Conservation (phyloP, 2,888 invertebrate species). For the Capitulum mitella region DNA sequence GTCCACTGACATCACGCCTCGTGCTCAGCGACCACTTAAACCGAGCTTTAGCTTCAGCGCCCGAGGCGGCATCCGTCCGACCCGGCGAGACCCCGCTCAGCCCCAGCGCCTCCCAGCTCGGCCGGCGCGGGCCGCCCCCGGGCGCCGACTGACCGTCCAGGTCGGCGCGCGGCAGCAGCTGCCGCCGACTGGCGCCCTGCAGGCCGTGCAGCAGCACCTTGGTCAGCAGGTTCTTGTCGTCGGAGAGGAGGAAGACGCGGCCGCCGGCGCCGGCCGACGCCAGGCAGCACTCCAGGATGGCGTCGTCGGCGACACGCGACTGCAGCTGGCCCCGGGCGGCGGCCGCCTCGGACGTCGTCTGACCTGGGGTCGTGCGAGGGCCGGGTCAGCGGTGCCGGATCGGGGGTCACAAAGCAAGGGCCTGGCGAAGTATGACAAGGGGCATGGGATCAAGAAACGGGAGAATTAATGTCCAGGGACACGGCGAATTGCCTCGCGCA, state of each 20-base stretch:
- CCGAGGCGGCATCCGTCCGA: too few relatives aligned
- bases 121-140: too few relatives aligned
- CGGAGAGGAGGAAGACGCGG: not conserved
- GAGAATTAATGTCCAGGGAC: too few relatives aligned
- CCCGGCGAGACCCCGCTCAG: too few relatives aligned
- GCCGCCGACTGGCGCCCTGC: not conserved
- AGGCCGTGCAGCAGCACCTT: slow-evolving; percentile 3
- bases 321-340: not conserved
- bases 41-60: too few relatives aligned
- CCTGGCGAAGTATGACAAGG: too few relatives aligned
- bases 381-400: not conserved
- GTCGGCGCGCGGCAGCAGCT: not conserved
- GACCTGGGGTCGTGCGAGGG: not conserved
- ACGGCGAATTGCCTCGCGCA: too few relatives aligned
- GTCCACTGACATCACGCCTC: too few relatives aligned
- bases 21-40: too few relatives aligned
- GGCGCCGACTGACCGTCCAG: not conserved
- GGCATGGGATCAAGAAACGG: too few relatives aligned
- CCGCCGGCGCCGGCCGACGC: not conserved
- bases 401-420: not conserved
- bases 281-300: slow-evolving; percentile 8
- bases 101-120: too few relatives aligned
- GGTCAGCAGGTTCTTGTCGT: slow-evolving; percentile 19
- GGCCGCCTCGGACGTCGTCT: slow-evolving; percentile 7
- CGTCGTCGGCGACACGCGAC: not conserved